A percentile compares a stretch with the other conserved stretches of the same genome.
These are phyloP conservation scores for Lipophrys pholis DNA, from an alignment of 2,113 vertebrate genomes.

Conservation along the genomic window DNA sequence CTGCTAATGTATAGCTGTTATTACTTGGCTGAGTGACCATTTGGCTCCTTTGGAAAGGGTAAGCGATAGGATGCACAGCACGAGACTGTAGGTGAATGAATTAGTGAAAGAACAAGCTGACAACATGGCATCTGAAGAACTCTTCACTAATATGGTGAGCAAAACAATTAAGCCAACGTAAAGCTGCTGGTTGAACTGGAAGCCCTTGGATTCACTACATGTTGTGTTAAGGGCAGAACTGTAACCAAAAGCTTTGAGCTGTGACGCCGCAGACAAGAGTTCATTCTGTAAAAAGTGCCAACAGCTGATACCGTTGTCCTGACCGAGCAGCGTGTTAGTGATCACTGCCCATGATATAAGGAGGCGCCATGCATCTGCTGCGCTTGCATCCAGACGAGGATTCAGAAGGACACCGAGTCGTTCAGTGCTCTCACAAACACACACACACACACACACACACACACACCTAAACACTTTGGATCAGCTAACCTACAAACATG, in stretches of 20 bases:
- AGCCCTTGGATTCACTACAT: constrained; percentile 7
- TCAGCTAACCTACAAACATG: constrained; percentile 9
- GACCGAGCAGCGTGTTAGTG: constrained; percentile 71
- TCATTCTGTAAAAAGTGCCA: constrained; percentile 51
- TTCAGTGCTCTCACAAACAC: constrained; percentile 20
- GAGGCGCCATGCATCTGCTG: constrained; percentile 70
- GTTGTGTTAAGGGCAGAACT: constrained; percentile 15
- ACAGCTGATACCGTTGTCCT: constrained; percentile 54
- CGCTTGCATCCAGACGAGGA: constrained; percentile 64
- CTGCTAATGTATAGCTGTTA: constrained; percentile 38
- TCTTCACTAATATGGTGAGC: background rate
- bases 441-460: background rate
- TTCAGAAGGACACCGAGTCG: constrained; percentile 60
- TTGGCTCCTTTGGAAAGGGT: constrained; percentile 10
- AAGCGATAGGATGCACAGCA: constrained; percentile 4
- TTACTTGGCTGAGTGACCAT: constrained; percentile 47
- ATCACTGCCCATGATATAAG: constrained; percentile 53
- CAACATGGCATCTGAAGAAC: background rate
- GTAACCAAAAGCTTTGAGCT: constrained; percentile 42
- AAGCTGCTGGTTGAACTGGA: background rate
- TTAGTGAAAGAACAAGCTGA: background rate
- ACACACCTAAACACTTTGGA: background rate
- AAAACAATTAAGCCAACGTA: too few relatives aligned
- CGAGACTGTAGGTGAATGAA: constrained; percentile 17
- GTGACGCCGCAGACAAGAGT: constrained; percentile 41